phyloP scores from a whole-genome alignment of 2,888 invertebrate species.

The Cephus pygmeus region DNA sequence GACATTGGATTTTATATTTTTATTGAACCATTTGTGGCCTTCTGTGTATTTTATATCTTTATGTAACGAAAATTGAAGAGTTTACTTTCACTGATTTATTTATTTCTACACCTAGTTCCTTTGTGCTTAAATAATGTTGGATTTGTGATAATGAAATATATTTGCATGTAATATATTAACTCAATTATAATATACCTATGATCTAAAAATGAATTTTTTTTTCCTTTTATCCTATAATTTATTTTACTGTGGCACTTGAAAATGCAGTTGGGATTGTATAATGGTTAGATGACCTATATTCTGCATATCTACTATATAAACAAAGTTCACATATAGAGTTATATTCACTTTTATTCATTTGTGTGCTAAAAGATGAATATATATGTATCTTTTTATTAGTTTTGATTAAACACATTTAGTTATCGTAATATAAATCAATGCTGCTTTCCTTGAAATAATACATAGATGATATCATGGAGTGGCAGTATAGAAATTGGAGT shows the following conservation, averaged over 20 bases:
- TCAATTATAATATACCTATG: neutral
- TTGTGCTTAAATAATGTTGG: neutral
- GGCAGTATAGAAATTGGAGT: constrained; percentile 83
- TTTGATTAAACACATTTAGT: neutral
- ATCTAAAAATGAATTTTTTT: neutral
- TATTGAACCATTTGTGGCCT: neutral
- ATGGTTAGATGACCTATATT: neutral
- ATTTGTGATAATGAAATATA: neutral
- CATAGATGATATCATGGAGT: constrained; percentile 82
- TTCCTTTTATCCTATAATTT: neutral
- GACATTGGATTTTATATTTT: neutral
- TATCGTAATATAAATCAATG: neutral
- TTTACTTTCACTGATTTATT: neutral
- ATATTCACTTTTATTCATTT: constrained; percentile 1
- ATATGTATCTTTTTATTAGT: neutral
- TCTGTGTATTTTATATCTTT: neutral
- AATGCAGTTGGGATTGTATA: neutral
- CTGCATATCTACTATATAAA: neutral
- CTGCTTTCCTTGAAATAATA: constrained; percentile 18
- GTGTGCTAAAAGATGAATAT: neutral
- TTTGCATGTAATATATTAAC: neutral
- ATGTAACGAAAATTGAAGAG: neutral
- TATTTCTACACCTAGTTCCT: neutral
- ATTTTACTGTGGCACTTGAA: neutral
- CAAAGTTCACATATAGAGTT: neutral